Evolutionary conservation across 2,888 invertebrate genomes (phyloP).

Genomic region (Pollenia griseotomentosa): DNA sequence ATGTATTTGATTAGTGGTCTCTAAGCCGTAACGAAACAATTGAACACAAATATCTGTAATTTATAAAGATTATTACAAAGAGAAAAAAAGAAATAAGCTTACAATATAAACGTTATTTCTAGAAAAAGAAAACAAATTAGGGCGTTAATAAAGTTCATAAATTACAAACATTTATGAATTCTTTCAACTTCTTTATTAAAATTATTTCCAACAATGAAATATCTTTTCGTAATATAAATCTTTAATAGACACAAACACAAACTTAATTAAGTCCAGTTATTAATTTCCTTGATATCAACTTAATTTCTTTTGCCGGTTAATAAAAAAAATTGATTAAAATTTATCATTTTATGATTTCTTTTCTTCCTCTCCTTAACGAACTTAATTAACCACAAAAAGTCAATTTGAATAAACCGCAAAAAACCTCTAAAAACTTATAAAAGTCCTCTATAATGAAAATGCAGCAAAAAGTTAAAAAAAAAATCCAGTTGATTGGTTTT

Average conservation of each 20-base stretch:
- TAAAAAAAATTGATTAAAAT: constrained; percentile 50
- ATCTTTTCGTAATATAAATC: not conserved
- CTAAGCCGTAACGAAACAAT: constrained; percentile 45
- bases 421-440: constrained; percentile 19
- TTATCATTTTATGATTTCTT: constrained; percentile 27
- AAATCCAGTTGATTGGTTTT: constrained; percentile 62
- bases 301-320: not conserved
- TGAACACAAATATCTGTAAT: constrained; percentile 52
- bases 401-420: constrained; percentile 53
- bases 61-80: constrained; percentile 64
- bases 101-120: constrained; percentile 19
- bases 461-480: not conserved
- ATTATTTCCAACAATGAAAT: constrained; percentile 1
- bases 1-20: constrained; percentile 59
- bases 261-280: constrained; percentile 17
- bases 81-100: constrained; percentile 22
- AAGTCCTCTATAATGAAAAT: constrained; percentile 8
- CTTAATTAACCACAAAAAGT: constrained; percentile 62
- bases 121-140: not conserved
- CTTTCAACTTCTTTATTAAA: constrained; percentile 27
- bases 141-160: constrained; percentile 20
- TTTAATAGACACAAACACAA: constrained; percentile 12
- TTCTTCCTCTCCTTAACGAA: not conserved
- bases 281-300: too few relatives aligned
- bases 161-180: constrained; percentile 26